Base-by-base conservation (phyloP, 2,797 vertebrate species). In the Mus minutoides region DNA sequence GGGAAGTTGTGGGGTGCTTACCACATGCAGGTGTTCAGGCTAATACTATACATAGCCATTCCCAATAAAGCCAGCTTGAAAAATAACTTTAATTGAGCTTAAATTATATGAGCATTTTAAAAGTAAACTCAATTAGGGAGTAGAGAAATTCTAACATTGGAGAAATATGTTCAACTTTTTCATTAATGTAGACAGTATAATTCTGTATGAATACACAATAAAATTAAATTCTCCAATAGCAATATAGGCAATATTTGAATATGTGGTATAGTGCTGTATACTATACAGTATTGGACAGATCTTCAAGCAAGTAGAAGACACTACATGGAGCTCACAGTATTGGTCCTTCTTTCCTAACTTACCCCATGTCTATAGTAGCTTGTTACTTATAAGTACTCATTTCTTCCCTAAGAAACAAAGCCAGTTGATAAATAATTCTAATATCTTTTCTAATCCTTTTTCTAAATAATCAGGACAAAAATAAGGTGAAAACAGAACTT, bases 51-150 rank as follows among this genome's bases (percentile, higher is more conserved):
- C 83, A 54, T 37, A 88, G 64, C 54, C 17, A 83, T 93, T 95
- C 34, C 62, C 88, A 40, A 95, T 46, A 85, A 96, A 95, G 82
- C 52, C 13, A 97, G 24, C 82, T 94, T 79, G 14, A 34, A 91
- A 92, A 97, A 76, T 91, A 78, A 80, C 54, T 94, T 80, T 94
- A 96, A 95, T 24, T 76, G 31, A 94, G 4, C 92, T 90, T 62
- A 91, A 94, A 97, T 90, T 80, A 75, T 26, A 90, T 95, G 76
- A 91, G 64, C 91, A 88, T 37, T 29, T 94, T 90, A 82, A 96
- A 94, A 97, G 90, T 93, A 97, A 86, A 37, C 58, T 95, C 90
- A 95, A 88, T 94, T 79, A 90, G 62, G 8, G 12, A 0, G 19
- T 52, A 79, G 49, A 90, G 21, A 76, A 24, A 3, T 71, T 71